Evolutionary conservation across 2,797 vertebrate species (phyloP).

Genomic region (Urosaurus nigricauda): DNA sequence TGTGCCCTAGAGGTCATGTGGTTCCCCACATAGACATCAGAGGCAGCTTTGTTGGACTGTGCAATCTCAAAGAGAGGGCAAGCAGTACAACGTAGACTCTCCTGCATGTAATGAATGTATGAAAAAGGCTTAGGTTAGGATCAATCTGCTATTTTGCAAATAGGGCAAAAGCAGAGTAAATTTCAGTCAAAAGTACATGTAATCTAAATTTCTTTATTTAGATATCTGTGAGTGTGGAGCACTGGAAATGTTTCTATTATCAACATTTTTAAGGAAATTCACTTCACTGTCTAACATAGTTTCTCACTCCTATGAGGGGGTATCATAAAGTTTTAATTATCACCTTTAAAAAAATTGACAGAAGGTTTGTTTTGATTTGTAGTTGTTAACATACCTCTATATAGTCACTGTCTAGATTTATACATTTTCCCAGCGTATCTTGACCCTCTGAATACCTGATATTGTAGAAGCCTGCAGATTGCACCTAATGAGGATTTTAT

Average conservation of each 20-base stretch:
- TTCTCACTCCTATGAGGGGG: neutral
- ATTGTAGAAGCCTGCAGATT: no score
- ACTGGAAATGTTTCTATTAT: neutral
- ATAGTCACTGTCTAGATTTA: no score
- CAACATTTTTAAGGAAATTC: neutral
- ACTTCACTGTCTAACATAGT: neutral
- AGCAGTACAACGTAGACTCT: neutral
- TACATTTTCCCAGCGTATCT: no score
- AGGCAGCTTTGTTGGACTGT: neutral
- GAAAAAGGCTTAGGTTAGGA: neutral
- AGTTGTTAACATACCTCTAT: no score
- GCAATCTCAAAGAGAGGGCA: neutral
- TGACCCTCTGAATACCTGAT: no score
- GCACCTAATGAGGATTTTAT: no score
- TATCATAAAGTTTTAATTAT: no score
- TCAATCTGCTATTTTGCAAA: neutral
- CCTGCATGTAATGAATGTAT: slow-evolving; percentile 5
- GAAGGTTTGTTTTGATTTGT: no score
- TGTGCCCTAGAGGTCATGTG: no score
- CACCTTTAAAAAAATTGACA: no score
- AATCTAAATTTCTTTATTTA: neutral
- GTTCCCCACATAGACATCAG: no score
- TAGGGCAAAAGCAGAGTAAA: neutral
- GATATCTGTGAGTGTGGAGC: neutral
- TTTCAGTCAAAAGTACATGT: neutral